Percentiles rank a stretch among this genome's conserved stretches.
These are phyloP conservation scores for Grantiella picta DNA, from an alignment of 2,113 vertebrate species.

Conservation along the genomic window DNA sequence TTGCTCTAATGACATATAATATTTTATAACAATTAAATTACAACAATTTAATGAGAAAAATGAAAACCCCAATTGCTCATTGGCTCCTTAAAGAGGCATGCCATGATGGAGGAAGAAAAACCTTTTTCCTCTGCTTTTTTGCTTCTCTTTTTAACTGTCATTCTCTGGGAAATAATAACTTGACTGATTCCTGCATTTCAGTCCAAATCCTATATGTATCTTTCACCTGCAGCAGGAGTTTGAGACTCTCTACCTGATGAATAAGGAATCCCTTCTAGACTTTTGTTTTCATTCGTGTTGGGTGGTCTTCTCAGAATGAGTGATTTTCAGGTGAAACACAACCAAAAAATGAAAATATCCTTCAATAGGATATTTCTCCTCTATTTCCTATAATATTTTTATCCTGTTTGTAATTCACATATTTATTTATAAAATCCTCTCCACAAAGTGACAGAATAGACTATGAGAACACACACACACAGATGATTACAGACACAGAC, in stretches of 20 bases:
- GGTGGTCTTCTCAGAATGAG: not conserved
- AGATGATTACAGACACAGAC: not conserved
- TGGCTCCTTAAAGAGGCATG: not conserved
- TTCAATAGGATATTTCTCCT: not conserved
- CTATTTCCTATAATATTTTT: not conserved
- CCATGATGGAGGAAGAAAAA: not conserved
- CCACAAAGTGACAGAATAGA: not conserved
- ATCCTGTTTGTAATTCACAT: not conserved
- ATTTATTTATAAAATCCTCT: not conserved
- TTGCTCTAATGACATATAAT: not conserved
- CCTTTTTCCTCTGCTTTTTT: not conserved
- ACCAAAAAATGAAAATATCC: not conserved
- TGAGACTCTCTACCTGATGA: not conserved
- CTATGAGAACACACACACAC: not conserved
- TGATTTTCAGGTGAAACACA: not conserved
- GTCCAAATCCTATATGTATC: not conserved
- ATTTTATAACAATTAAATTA: not conserved
- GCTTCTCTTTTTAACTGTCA: not conserved
- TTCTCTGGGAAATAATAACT: not conserved
- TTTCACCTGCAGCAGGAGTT: not conserved
- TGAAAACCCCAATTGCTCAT: fast-evolving
- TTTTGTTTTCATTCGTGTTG: not conserved
- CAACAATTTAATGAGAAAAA: not conserved
- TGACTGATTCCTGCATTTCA: not conserved
- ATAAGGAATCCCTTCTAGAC: not conserved